A percentile compares a stretch with the other conserved stretches of the same genome.
Conservation (phyloP, 2,888 invertebrate species). For the Smittia aterrima region DNA sequence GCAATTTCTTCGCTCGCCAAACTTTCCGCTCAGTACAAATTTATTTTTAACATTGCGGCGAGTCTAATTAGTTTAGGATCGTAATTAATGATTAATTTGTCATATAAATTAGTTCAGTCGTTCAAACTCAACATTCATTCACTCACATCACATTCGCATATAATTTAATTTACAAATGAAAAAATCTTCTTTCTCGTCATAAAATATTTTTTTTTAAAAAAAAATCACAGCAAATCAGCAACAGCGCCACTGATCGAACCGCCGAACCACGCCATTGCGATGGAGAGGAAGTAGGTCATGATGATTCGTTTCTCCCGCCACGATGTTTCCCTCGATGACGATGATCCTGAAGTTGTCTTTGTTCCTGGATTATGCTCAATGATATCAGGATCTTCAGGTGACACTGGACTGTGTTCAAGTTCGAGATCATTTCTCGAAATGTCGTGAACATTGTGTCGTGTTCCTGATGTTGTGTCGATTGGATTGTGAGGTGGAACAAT, state of each 20-base stretch:
- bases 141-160: constrained; percentile 22
- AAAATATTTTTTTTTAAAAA: constrained; percentile 25
- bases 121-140: not conserved
- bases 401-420: constrained; percentile 41
- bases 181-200: constrained; percentile 4
- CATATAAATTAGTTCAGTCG: constrained; percentile 32
- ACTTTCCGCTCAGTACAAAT: constrained; percentile 8
- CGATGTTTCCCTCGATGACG: constrained; percentile 58
- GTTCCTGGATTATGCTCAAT: not conserved
- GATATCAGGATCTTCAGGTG: constrained; percentile 42
- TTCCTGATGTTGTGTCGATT: constrained; percentile 37
- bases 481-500: constrained; percentile 39
- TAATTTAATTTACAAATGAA: constrained; percentile 30
- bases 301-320: constrained; percentile 60
- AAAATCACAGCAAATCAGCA: constrained; percentile 76
- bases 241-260: constrained; percentile 59
- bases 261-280: constrained; percentile 83
- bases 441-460: not conserved
- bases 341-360: constrained; percentile 48
- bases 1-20: not conserved
- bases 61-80: not conserved
- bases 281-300: constrained; percentile 73
- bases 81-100: constrained; percentile 25
- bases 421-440: constrained; percentile 23
- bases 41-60: not conserved